phyloP scores from a whole-genome alignment of 2,888 invertebrate genomes.

The Latheticus oryzae region DNA sequence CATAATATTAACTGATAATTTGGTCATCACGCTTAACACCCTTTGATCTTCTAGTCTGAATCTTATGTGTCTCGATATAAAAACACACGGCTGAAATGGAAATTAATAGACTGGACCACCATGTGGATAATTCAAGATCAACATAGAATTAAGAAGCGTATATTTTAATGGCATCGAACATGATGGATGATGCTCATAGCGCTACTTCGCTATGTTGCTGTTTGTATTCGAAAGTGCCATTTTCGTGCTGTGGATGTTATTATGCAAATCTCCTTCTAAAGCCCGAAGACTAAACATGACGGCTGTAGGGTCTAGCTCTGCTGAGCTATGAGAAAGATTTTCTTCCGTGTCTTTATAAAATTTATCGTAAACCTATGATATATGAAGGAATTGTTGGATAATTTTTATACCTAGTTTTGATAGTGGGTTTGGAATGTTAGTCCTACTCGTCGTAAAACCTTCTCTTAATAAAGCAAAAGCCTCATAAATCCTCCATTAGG shows the following conservation, averaged over 20 bases:
- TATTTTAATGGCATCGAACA: constrained; percentile 25
- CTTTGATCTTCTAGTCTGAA: constrained; percentile 25
- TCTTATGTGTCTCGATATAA: constrained; percentile 26
- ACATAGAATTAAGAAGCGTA: constrained; percentile 35
- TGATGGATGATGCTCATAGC: constrained; percentile 34
- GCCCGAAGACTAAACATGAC: constrained; percentile 34
- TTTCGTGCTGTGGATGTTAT: constrained; percentile 38
- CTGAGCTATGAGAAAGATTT: too few species aligned
- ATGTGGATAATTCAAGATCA: constrained; percentile 35
- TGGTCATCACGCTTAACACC: constrained; percentile 36
- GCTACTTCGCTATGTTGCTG: too few species aligned
- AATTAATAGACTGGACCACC: constrained; percentile 31
- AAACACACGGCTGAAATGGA: constrained; percentile 8
- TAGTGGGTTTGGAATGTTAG: constrained; percentile 21
- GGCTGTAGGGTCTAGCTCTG: constrained; percentile 38
- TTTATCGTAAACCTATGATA: neutral
- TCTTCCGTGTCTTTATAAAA: too few species aligned
- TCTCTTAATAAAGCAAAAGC: constrained; percentile 15
- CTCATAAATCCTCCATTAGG: constrained; percentile 21
- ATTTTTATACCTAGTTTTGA: constrained; percentile 24
- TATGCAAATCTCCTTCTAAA: constrained; percentile 34
- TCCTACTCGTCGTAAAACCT: constrained; percentile 21
- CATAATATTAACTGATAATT: constrained; percentile 37
- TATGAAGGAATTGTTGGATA: constrained; percentile 3
- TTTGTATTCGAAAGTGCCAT: constrained; percentile 40